Conservation (phyloP, 2,797 vertebrate genomes). For the Choloepus didactylus region DNA sequence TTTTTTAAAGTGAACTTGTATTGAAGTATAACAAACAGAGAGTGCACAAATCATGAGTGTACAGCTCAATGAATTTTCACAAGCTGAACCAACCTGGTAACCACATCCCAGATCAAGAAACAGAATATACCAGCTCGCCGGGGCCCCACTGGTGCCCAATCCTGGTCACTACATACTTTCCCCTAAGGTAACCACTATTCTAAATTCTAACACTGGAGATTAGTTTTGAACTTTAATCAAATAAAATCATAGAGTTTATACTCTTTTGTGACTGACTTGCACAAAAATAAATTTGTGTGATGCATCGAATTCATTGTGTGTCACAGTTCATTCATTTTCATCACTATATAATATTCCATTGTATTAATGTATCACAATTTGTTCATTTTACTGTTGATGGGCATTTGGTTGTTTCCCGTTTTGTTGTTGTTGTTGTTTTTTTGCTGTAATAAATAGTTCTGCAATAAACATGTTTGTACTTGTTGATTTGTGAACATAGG, state of each 20-base stretch:
- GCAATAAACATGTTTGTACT: background rate
- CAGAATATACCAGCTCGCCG: background rate
- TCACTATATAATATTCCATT: background rate
- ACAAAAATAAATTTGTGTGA: background rate
- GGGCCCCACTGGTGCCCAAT: background rate
- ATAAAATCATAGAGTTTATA: background rate
- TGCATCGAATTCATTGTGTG: background rate
- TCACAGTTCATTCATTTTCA: background rate
- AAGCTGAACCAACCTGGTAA: background rate
- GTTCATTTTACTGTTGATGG: background rate
- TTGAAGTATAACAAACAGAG: constrained; percentile 22
- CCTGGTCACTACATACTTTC: background rate
- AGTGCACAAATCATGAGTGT: background rate
- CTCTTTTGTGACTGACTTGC: background rate
- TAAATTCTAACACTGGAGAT: background rate
- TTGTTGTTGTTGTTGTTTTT: background rate
- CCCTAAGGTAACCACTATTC: background rate
- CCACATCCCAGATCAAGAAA: background rate
- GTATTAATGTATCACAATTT: background rate
- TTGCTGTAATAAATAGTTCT: background rate
- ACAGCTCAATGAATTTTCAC: constrained; percentile 18
- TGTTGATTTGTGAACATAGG: background rate
- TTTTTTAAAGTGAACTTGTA: constrained; percentile 58
- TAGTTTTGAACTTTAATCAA: constrained; percentile 7
- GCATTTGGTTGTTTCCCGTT: background rate